phyloP scores from a whole-genome alignment of 2,797 vertebrate species.

The Amblyopsis hoosieri region DNA sequence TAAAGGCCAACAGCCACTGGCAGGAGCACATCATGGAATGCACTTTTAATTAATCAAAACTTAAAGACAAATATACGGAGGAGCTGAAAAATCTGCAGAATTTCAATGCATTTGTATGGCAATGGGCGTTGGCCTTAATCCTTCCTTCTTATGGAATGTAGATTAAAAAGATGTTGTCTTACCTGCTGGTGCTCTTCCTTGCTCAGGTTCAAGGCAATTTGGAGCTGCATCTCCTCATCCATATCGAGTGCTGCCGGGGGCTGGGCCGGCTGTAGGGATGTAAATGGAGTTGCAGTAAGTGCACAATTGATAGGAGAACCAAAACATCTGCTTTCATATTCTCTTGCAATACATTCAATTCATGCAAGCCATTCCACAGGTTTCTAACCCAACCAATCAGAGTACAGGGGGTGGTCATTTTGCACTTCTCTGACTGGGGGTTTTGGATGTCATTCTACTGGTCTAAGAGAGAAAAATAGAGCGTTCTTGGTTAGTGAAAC shows the following conservation, averaged over 20 bases:
- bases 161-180: conserved; percentile 29
- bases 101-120: too few species aligned
- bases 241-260: conserved; percentile 69
- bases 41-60: too few species aligned
- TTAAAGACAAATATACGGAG: too few species aligned
- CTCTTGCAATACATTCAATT: conserved; percentile 36
- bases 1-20: too few species aligned
- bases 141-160: too few species aligned
- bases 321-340: conserved; percentile 10
- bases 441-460: conserved; percentile 28
- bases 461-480: conserved; percentile 33
- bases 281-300: not conserved
- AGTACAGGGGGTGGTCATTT: conserved; percentile 23
- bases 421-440: conserved; percentile 22
- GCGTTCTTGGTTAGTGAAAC: conserved; percentile 58
- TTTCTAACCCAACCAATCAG: conserved; percentile 19
- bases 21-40: too few species aligned
- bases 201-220: conserved; percentile 91
- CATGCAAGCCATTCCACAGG: conserved; percentile 42
- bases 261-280: conserved; percentile 50
- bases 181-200: conserved; percentile 96
- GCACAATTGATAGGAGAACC: not conserved
- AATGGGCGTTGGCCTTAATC: too few species aligned
- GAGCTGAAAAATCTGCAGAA: too few species aligned
- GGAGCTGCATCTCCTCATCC: conserved; percentile 93